Conservation (phyloP, 2,797 vertebrate species). For the Macropus fuliginosus region DNA sequence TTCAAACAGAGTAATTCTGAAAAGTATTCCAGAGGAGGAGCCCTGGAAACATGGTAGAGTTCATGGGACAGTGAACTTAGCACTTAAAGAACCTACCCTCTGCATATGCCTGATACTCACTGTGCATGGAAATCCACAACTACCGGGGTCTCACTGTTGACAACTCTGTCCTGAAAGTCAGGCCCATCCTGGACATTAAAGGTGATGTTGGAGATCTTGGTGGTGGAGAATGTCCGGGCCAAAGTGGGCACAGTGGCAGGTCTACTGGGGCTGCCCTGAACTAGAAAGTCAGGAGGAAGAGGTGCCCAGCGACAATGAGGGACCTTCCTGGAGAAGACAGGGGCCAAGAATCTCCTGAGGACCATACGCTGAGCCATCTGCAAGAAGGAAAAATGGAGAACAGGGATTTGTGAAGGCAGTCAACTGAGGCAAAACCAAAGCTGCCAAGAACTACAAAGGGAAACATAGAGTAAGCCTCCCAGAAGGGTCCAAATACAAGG, state of each 20-base stretch:
- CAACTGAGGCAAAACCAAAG: neutral
- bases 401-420: too few relatives aligned
- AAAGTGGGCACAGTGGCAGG: neutral
- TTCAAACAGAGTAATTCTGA: neutral
- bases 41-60: neutral
- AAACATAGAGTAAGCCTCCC: neutral
- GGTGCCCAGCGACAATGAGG: conserved; percentile 43
- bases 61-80: neutral
- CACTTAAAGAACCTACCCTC: neutral
- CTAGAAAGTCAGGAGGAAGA: conserved; percentile 66
- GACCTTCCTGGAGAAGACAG: conserved; percentile 73
- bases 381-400: conserved; percentile 26
- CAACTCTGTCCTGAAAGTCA: conserved; percentile 95
- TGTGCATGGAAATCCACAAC: conserved; percentile 96
- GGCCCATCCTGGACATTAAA: conserved; percentile 95
- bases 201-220: conserved; percentile 82
- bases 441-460: conserved; percentile 3
- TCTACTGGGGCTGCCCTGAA: conserved; percentile 24
- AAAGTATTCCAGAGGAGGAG: neutral
- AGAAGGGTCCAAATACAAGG: neutral
- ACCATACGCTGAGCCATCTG: conserved; percentile 92
- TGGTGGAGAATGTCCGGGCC: conserved; percentile 78
- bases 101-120: conserved; percentile 86
- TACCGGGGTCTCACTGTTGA: conserved; percentile 93
- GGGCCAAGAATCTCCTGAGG: conserved; percentile 83